Conservation (phyloP, 1,140 invertebrate genomes). For the Orius insidiosus region DNA sequence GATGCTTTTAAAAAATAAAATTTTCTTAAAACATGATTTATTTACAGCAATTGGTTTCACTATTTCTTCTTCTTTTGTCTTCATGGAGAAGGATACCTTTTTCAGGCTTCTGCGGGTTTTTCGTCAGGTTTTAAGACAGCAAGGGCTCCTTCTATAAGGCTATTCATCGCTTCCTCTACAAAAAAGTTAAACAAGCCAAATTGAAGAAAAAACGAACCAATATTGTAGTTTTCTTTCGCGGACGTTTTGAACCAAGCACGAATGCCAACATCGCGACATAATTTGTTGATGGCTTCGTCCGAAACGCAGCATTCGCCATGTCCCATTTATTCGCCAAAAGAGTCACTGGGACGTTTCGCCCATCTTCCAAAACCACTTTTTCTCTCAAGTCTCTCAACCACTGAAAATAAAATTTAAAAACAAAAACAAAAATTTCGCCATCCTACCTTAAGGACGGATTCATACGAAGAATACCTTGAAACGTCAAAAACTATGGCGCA, state of each 20-base stretch:
- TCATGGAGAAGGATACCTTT: too few species aligned
- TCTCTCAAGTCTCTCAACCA: constrained; percentile 45
- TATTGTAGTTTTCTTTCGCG: constrained; percentile 69
- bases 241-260: constrained; percentile 52
- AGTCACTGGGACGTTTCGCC: constrained; percentile 54
- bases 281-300: constrained; percentile 30
- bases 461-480: constrained; percentile 52
- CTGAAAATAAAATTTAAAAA: constrained; percentile 22
- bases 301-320: constrained; percentile 26
- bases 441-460: constrained; percentile 47
- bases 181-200: too few species aligned
- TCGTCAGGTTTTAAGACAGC: too few species aligned
- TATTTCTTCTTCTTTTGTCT: too few species aligned
- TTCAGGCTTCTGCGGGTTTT: too few species aligned
- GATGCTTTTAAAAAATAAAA: too few species aligned
- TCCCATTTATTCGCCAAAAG: constrained; percentile 68
- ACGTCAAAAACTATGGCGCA: constrained; percentile 71
- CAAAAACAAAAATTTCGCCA: background rate
- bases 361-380: constrained; percentile 59
- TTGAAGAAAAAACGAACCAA: constrained; percentile 55
- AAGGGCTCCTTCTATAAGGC: too few species aligned
- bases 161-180: too few species aligned
- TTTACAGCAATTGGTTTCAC: too few species aligned
- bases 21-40: too few species aligned
- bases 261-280: constrained; percentile 39